A percentile compares a stretch with the other conserved stretches of the same genome.
Evolutionary conservation across 2,797 vertebrate species (phyloP).

Genomic region (Perdix hodgsoniae): DNA sequence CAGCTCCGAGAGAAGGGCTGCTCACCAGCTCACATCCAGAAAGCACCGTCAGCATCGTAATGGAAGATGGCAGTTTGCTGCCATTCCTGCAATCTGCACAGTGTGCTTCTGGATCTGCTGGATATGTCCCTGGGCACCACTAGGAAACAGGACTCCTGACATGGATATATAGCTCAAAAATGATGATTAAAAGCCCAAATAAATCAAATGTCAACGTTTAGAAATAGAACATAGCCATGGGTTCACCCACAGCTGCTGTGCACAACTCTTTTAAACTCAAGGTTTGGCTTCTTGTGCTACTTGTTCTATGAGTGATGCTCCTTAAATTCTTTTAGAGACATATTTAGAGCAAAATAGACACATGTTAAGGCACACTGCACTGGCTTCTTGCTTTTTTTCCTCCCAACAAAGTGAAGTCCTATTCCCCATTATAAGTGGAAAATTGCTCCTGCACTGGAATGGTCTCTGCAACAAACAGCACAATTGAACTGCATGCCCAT

Average conservation of each 20-base stretch:
- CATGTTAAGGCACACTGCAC: background rate
- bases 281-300: background rate
- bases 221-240: background rate
- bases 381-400: background rate
- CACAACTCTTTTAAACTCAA: background rate
- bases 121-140: background rate
- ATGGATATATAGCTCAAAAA: slow-evolving; percentile 35
- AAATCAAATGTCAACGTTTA: slow-evolving; percentile 34
- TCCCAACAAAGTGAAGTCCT: background rate
- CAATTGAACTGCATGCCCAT: background rate
- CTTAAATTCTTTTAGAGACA: background rate
- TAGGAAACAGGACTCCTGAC: slow-evolving; percentile 40
- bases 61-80: background rate
- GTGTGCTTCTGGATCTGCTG: background rate
- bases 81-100: background rate
- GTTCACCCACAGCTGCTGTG: background rate
- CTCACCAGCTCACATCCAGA: background rate
- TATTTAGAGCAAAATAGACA: background rate
- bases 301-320: background rate
- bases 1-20: slow-evolving; percentile 4
- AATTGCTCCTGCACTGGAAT: slow-evolving; percentile 25
- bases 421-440: slow-evolving; percentile 44
- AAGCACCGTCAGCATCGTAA: background rate
- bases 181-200: slow-evolving; percentile 52
- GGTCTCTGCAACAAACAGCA: background rate